Conservation (phyloP, 2,888 invertebrate species). For the Eulithis prunata region DNA sequence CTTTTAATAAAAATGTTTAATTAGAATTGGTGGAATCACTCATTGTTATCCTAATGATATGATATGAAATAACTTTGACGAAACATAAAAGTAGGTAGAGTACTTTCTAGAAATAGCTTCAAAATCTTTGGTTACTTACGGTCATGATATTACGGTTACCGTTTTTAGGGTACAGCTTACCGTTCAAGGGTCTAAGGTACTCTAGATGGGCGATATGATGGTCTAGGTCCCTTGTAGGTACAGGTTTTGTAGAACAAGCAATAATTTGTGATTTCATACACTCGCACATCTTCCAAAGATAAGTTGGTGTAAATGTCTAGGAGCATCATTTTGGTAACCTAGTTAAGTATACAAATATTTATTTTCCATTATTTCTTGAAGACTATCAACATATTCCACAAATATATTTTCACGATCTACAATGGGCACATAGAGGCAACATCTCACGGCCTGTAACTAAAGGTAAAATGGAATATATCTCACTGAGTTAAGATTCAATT, state of each 20-base stretch:
- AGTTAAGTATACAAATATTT: not conserved
- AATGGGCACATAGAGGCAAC: not conserved
- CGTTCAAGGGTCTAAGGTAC: slow-evolving; percentile 9
- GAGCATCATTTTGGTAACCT: not conserved
- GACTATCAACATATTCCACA: not conserved
- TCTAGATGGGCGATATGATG: slow-evolving; percentile 26
- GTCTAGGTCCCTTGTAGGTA: not conserved
- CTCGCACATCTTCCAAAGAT: too few species aligned
- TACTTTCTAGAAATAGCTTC: not conserved
- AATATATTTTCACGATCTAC: not conserved
- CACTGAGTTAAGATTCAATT: not conserved
- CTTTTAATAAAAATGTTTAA: too few species aligned
- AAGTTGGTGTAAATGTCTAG: not conserved
- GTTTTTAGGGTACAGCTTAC: not conserved
- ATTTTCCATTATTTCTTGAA: not conserved
- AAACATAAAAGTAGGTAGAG: too few species aligned
- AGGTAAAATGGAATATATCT: not conserved
- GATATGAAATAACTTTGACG: too few species aligned
- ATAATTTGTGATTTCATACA: too few species aligned
- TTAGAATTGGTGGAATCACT: too few species aligned
- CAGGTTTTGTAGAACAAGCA: not conserved
- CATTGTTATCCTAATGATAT: too few species aligned
- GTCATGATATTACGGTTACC: not conserved
- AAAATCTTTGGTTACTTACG: not conserved
- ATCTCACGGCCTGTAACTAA: not conserved